A percentile compares a stretch with the other conserved stretches of the same genome.
Conservation (phyloP, 2,888 invertebrate genomes). For the Cephus rjabovi region DNA sequence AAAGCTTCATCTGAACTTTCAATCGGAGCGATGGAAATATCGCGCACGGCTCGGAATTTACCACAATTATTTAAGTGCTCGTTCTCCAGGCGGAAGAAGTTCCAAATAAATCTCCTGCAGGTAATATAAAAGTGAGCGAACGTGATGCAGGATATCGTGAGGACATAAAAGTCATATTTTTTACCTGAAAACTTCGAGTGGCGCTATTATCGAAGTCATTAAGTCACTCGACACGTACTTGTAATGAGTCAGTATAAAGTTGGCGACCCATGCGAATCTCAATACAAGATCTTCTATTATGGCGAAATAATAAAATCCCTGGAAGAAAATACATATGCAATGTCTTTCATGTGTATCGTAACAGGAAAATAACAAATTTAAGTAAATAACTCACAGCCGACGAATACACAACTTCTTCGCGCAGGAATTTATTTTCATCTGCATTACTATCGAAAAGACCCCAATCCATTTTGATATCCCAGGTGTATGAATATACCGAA, state of each 20-base stretch:
- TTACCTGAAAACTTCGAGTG: constrained; percentile 90
- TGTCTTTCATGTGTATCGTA: neutral
- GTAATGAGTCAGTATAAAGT: constrained; percentile 86
- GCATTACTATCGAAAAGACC: constrained; percentile 92
- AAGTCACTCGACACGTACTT: constrained; percentile 81
- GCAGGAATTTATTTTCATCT: constrained; percentile 89
- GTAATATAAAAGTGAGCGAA: neutral
- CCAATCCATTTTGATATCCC: constrained; percentile 99
- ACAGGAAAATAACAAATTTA: constrained; percentile 11
- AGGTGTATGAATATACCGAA: constrained; percentile 94
- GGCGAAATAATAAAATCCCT: constrained; percentile 96
- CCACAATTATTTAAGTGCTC: constrained; percentile 99
- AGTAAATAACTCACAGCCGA: constrained; percentile 76
- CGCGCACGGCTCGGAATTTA: constrained; percentile 96
- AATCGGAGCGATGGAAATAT: constrained; percentile 95
- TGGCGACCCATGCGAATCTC: constrained; percentile 93
- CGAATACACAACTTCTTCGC: constrained; percentile 96
- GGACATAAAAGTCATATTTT: constrained; percentile 11
- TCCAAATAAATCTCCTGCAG: constrained; percentile 94
- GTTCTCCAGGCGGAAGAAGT: constrained; percentile 99
- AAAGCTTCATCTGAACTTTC: constrained; percentile 92
- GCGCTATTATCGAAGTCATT: constrained; percentile 85
- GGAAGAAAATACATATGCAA: constrained; percentile 50
- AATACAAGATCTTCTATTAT: constrained; percentile 94
- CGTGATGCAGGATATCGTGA: neutral